A percentile compares a stretch with the other conserved stretches of the same genome.
phyloP scores from a whole-genome alignment of 2,113 vertebrate genomes.

The Protobothrops mucrosquamatus region DNA sequence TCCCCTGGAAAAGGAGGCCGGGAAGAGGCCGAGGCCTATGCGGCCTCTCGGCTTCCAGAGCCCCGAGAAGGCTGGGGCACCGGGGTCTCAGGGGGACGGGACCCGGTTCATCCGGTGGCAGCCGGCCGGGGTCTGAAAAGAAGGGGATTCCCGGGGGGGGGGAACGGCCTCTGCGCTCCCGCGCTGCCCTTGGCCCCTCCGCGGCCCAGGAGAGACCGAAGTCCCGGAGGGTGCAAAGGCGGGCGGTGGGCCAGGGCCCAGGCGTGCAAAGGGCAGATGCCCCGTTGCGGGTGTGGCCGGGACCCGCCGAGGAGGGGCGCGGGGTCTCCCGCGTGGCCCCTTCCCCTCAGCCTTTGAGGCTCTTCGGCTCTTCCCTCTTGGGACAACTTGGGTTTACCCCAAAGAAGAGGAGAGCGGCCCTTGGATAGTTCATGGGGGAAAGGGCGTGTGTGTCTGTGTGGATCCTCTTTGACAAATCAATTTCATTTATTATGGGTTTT shows the following conservation, averaged over 20 bases:
- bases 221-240: no score
- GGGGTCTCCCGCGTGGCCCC: not conserved
- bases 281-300: not conserved
- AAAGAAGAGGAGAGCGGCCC: not conserved
- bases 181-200: no score
- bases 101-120: not conserved
- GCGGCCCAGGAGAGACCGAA: not conserved
- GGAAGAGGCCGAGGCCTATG: no score
- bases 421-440: not conserved
- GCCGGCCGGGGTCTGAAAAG: not conserved
- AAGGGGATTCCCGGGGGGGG: not conserved
- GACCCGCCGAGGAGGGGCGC: no score
- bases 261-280: not conserved
- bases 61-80: not conserved
- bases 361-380: no score
- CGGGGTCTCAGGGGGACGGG: not conserved
- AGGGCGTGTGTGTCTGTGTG: not conserved
- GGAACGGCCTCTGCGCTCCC: not conserved
- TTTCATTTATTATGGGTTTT: not conserved
- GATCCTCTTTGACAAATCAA: not conserved
- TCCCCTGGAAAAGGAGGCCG: not conserved
- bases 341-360: no score
- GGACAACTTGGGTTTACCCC: not conserved
- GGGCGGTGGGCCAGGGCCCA: not conserved
- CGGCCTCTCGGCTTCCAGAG: not conserved